These are phyloP conservation scores for Caenorhabditis doughertyi DNA, from an alignment of 2,888 invertebrate species.

Conservation along the genomic window DNA sequence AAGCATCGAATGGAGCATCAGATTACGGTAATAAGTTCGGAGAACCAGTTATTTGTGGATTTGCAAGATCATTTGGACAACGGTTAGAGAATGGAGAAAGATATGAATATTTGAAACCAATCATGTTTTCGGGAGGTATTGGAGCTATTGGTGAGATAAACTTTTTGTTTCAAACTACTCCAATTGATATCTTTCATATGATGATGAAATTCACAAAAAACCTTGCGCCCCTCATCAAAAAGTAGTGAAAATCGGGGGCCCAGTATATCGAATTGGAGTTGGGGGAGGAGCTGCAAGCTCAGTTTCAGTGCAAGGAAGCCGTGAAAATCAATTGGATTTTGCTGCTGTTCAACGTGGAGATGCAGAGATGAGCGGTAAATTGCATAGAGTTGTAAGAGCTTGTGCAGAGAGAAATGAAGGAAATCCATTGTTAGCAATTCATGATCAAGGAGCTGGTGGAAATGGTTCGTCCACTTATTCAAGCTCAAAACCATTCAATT, in stretches of 20 bases:
- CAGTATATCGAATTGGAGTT: slow-evolving; percentile 97
- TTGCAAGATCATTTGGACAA: slow-evolving; percentile 93
- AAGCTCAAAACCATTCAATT: not conserved
- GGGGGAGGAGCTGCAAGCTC: slow-evolving; percentile 99
- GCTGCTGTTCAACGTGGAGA: slow-evolving; percentile 97
- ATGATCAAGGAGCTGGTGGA: slow-evolving; percentile 99
- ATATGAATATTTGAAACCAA: slow-evolving; percentile 96
- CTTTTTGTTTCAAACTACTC: not conserved
- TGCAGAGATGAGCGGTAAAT: slow-evolving; percentile 98
- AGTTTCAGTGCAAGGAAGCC: slow-evolving; percentile 89
- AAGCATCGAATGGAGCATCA: slow-evolving; percentile 97
- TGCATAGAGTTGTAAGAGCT: slow-evolving; percentile 93
- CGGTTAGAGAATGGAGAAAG: slow-evolving; percentile 84
- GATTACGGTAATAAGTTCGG: slow-evolving; percentile 99
- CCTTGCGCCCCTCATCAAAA: slow-evolving; percentile 82
- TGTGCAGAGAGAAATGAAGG: slow-evolving; percentile 89
- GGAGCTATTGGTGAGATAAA: slow-evolving; percentile 89
- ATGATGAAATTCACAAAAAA: slow-evolving; percentile 64
- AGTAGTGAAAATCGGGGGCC: slow-evolving; percentile 96
- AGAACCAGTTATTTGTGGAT: slow-evolving; percentile 94
- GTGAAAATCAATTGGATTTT: slow-evolving; percentile 89
- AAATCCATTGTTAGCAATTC: slow-evolving; percentile 95
- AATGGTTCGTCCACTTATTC: slow-evolving; percentile 83
- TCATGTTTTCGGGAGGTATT: slow-evolving; percentile 98
- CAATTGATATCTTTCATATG: slow-evolving; percentile 60